Evolutionary conservation across 2,888 invertebrate genomes (phyloP).

Genomic region (Glyphotaelius pellucidus): DNA sequence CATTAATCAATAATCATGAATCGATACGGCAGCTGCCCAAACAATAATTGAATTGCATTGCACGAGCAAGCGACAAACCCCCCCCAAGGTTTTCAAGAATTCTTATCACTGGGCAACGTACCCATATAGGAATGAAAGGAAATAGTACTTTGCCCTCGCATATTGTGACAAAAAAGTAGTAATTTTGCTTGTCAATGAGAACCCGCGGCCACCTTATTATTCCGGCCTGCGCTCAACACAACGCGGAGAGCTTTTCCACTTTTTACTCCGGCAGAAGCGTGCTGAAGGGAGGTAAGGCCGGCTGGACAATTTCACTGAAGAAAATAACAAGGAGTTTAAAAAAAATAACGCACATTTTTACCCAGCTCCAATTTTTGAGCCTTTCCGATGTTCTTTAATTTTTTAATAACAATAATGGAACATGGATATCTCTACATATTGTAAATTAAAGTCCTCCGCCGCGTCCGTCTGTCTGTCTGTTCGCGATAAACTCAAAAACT

Average conservation of each 20-base stretch:
- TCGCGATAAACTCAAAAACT: too few species aligned
- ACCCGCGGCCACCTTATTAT: background rate
- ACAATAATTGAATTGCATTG: background rate
- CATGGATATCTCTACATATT: too few species aligned
- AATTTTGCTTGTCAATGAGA: constrained; percentile 5
- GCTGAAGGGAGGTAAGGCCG: background rate
- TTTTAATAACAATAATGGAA: too few species aligned
- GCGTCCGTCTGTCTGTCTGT: too few species aligned
- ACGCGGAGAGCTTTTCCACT: background rate
- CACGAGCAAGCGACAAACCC: background rate
- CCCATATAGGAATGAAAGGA: background rate
- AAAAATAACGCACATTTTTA: too few species aligned
- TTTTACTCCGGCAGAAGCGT: constrained; percentile 18
- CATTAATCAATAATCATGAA: background rate
- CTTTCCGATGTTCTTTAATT: too few species aligned
- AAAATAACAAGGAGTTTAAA: background rate
- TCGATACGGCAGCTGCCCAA: background rate
- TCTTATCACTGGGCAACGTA: background rate
- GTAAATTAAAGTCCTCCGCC: too few species aligned
- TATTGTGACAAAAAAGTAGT: constrained; percentile 34
- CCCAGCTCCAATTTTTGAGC: too few species aligned
- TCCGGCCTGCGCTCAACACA: background rate
- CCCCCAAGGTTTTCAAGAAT: background rate
- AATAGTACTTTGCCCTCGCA: constrained; percentile 5
- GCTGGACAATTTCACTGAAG: background rate